Evolutionary conservation across 2,797 vertebrate species (phyloP).

Genomic region (Nannoperca obscura): DNA sequence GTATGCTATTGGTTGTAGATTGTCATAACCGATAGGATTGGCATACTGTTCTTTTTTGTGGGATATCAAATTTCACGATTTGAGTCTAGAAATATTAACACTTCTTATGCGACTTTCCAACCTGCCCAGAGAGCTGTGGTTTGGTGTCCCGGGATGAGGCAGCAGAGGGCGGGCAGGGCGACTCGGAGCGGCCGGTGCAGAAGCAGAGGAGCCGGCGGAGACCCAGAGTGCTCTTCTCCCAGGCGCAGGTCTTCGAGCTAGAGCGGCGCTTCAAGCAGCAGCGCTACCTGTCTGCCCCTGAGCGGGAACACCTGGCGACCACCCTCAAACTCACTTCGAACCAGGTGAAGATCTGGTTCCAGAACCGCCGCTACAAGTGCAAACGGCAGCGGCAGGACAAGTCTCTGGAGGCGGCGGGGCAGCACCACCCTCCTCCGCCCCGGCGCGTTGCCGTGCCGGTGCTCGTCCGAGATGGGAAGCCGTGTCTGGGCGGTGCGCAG

Average conservation of each 20-base stretch:
- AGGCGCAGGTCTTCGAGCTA: slow-evolving; percentile 95
- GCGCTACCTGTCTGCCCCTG: slow-evolving; percentile 94
- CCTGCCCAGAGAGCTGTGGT: slow-evolving; percentile 84
- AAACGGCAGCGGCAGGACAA: slow-evolving; percentile 96
- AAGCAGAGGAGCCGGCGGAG: slow-evolving; percentile 91
- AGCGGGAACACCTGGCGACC: slow-evolving; percentile 92
- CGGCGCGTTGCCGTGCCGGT: slow-evolving; percentile 93
- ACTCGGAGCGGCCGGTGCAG: slow-evolving; percentile 84
- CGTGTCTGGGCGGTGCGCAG: slow-evolving; percentile 89
- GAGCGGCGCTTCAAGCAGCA: slow-evolving; percentile 97
- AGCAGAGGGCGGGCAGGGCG: slow-evolving; percentile 78
- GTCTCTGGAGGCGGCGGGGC: slow-evolving; percentile 89
- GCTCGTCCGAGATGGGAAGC: slow-evolving; percentile 93
- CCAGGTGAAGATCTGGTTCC: slow-evolving; percentile 98
- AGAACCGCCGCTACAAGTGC: slow-evolving; percentile 96
- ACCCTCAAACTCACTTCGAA: slow-evolving; percentile 94
- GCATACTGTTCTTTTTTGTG: neutral
- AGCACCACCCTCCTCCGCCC: slow-evolving; percentile 85
- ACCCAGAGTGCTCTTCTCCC: slow-evolving; percentile 94
- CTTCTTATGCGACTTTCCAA: slow-evolving; percentile 16
- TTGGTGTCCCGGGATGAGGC: slow-evolving; percentile 84
- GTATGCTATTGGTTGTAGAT: neutral
- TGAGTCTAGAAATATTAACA: neutral
- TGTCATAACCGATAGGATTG: neutral
- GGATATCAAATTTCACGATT: neutral